Conservation (phyloP, 2,888 invertebrate genomes). For the Thera britannica region DNA sequence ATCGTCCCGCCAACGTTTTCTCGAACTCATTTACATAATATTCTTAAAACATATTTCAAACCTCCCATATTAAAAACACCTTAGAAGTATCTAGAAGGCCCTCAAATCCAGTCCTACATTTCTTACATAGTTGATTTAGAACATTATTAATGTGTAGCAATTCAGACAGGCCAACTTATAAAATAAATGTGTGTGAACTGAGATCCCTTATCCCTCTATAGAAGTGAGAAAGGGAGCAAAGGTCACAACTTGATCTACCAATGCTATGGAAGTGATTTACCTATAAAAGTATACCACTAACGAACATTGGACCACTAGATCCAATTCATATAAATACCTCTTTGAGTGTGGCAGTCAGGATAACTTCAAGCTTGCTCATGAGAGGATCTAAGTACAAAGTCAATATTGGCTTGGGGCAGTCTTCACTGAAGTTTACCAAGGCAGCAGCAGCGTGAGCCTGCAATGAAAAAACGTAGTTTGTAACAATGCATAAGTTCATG, state of each 20-base stretch:
- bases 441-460: constrained; percentile 95
- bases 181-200: constrained; percentile 70
- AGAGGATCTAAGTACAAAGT: constrained; percentile 95
- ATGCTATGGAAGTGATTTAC: constrained; percentile 80
- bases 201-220: constrained; percentile 72
- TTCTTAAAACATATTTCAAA: no score
- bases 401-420: constrained; percentile 97
- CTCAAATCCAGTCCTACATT: not conserved
- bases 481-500: no score
- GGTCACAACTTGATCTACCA: constrained; percentile 75
- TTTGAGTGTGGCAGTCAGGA: constrained; percentile 96
- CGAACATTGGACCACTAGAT: constrained; percentile 73
- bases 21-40: no score
- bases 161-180: no score
- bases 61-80: no score
- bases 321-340: constrained; percentile 83
- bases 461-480: constrained; percentile 15
- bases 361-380: constrained; percentile 95
- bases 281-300: constrained; percentile 70
- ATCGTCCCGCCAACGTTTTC: no score
- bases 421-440: constrained; percentile 99
- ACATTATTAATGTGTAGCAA: no score
- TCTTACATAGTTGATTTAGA: not conserved
- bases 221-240: constrained; percentile 74
- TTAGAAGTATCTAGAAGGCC: no score